A percentile compares a stretch with the other conserved stretches of the same genome.
phyloP scores from a whole-genome alignment of 2,113 vertebrate species.

The Xiphophorus maculatus region DNA sequence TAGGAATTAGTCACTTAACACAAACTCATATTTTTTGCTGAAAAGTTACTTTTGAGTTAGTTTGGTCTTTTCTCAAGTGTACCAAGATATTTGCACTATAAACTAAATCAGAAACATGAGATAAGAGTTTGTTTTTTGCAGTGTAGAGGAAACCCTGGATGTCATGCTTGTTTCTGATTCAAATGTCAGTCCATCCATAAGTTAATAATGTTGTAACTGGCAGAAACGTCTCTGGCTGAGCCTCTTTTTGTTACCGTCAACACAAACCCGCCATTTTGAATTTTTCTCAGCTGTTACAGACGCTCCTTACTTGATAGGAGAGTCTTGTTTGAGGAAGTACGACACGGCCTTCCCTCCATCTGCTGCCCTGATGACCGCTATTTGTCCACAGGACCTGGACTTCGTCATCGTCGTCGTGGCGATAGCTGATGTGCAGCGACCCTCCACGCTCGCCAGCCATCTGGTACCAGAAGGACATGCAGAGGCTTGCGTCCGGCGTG shows the following conservation, averaged over 20 bases:
- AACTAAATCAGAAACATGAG: no score
- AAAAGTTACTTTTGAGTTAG: no score
- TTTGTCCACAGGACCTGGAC: conserved; percentile 80
- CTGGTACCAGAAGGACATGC: conserved; percentile 97
- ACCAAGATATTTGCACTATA: no score
- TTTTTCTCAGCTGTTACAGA: not conserved
- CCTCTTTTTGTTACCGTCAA: not conserved
- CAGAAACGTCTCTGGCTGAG: no score
- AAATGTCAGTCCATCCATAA: no score
- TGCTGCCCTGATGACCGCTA: conserved; percentile 82
- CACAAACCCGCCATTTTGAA: not conserved
- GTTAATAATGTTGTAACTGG: no score
- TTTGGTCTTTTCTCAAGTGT: no score
- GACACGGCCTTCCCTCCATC: conserved; percentile 90
- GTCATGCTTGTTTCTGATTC: no score
- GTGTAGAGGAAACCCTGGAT: no score
- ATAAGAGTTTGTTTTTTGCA: no score
- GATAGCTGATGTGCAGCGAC: conserved; percentile 86
- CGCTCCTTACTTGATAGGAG: conserved; percentile 83
- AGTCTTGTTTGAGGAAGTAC: conserved; percentile 84
- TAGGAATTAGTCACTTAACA: no score
- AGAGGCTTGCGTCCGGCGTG: conserved; percentile 82
- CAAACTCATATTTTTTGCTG: no score
- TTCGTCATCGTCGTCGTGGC: conserved; percentile 75
- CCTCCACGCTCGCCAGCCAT: conserved; percentile 82